Evolutionary conservation across 2,797 vertebrate genomes (phyloP), one percentile per base, ranked within the genome.

Genomic region (Sebastes miniatus): DNA sequence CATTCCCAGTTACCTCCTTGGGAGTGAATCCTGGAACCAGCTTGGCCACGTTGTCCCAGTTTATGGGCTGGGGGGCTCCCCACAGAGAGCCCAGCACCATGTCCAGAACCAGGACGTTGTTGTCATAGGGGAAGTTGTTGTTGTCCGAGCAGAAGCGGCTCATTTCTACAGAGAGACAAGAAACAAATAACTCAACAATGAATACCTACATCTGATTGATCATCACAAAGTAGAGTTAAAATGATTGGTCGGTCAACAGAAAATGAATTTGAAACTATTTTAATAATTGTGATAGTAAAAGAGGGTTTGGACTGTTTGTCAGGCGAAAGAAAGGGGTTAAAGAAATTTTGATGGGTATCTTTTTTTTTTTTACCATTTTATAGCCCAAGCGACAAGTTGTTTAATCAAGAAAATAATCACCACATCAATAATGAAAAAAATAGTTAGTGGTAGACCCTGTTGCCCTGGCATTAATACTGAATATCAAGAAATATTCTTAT

Each of bases 1-100:
- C 54, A 18, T 72, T 74, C 58, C 43, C 73, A 57, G 69, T 95
- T 96, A 99, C 98, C 96, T 99, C 97, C 93, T 97, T 99, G 31
- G 98, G 95, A 83, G 97, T 97, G 89, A 98, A 97, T 79, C 98
- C 98, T 68, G 98, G 99, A 34, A 99, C 97, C 2, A 99, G 96
- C 83, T 97, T 97, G 91, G 98, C 97, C 52, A 99, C 96, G 4
- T 95, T 97, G 90, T 99, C 98, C 99, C 99, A 99, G 95, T 98
- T 97, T 90, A 99, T 97, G 71, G 98, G 97, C 88, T 98, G 97
- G 63, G 97, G 95, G 7, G 97, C 95, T n/a, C 95, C 96, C 84
- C 97, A 95, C 27, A 99, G 94, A 78, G 98, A 98, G 69, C 97
- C 97, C 88, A 99, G 94, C 76, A 99, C 97, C 97, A 99, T 97